Evolutionary conservation across 1,140 invertebrate genomes (phyloP).

Genomic region (Hycleus cichorii): DNA sequence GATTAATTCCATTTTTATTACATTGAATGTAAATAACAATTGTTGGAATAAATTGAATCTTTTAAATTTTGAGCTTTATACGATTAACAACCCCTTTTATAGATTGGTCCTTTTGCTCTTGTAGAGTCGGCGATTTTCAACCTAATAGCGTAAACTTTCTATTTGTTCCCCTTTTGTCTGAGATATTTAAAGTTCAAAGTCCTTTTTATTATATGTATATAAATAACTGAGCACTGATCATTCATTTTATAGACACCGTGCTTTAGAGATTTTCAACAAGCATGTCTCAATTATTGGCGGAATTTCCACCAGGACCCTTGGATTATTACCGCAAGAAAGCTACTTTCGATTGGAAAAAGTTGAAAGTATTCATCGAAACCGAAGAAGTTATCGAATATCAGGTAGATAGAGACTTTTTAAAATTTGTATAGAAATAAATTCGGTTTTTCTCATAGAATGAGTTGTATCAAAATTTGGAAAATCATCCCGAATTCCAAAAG

Average conservation of each 20-base stretch:
- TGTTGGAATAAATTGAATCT: too few species aligned
- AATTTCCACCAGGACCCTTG: slow-evolving; percentile 60
- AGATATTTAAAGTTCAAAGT: too few species aligned
- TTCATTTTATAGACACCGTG: too few species aligned
- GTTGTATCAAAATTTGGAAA: slow-evolving; percentile 8
- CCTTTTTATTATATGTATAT: too few species aligned
- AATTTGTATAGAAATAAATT: background rate
- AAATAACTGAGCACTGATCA: too few species aligned
- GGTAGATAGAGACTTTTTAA: slow-evolving; percentile 40
- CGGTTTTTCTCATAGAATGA: slow-evolving; percentile 7
- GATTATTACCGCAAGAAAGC: slow-evolving; percentile 64
- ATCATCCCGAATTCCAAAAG: slow-evolving; percentile 12
- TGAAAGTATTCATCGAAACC: slow-evolving; percentile 65
- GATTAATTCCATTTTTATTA: slow-evolving; percentile 40
- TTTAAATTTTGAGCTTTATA: too few species aligned
- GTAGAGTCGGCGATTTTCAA: too few species aligned
- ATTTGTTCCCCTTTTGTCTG: too few species aligned
- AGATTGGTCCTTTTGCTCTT: too few species aligned
- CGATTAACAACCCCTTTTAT: too few species aligned
- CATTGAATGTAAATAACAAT: too few species aligned
- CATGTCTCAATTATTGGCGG: slow-evolving; percentile 31
- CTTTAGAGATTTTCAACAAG: slow-evolving; percentile 3
- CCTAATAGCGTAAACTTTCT: too few species aligned
- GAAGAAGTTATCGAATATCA: slow-evolving; percentile 62
- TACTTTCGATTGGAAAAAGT: slow-evolving; percentile 72